A percentile compares a stretch with the other conserved stretches of the same genome.
Conservation (phyloP, 2,888 invertebrate species). For the Mesorhabditis sp. region DNA sequence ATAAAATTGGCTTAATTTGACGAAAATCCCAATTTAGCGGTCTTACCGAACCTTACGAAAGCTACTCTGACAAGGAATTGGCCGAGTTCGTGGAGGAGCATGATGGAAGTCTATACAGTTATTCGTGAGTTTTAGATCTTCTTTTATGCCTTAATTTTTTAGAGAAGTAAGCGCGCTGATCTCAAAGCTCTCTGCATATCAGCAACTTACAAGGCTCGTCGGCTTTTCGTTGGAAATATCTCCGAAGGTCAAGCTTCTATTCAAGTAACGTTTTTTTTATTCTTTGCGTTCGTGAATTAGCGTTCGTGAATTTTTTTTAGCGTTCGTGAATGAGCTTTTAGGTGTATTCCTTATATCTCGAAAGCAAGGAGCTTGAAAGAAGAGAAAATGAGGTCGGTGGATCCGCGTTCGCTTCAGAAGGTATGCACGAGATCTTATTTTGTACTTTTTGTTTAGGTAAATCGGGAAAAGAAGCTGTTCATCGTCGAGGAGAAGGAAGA, state of each 20-base stretch:
- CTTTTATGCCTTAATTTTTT: not conserved
- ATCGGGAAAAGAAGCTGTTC: not conserved
- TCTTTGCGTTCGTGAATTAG: no score
- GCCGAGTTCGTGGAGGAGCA: not conserved
- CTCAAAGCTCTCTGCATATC: slow-evolving; percentile 1
- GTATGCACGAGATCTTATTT: not conserved
- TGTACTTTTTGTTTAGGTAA: not conserved
- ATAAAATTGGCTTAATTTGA: not conserved
- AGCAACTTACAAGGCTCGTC: not conserved
- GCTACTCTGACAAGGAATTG: not conserved
- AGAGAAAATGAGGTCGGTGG: not conserved
- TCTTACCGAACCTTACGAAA: not conserved
- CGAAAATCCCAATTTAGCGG: not conserved
- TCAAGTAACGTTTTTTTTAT: no score
- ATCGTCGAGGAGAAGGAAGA: slow-evolving; percentile 6
- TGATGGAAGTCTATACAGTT: slow-evolving; percentile 3
- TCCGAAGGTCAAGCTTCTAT: not conserved
- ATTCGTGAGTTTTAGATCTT: not conserved
- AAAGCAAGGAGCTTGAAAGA: not conserved
- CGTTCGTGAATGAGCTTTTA: not conserved
- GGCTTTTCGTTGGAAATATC: not conserved
- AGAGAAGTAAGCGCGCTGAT: not conserved
- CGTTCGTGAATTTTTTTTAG: not conserved
- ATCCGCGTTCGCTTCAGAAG: not conserved
- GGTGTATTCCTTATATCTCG: not conserved